phyloP scores from a whole-genome alignment of 2,888 invertebrate species.

The Hypsopygia costalis region DNA sequence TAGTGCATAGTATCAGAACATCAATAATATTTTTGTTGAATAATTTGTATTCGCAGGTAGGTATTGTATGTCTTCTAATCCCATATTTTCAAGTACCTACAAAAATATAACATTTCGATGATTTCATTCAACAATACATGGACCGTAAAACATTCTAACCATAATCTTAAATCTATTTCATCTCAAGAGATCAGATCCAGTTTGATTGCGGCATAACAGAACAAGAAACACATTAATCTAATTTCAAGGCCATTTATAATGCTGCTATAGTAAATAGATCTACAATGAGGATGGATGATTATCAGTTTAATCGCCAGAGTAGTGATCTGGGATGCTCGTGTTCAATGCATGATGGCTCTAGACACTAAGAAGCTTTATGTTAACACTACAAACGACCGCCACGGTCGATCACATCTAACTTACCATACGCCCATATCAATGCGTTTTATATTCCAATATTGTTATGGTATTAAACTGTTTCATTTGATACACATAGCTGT shows the following conservation, averaged over 20 bases:
- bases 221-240: conserved; percentile 44
- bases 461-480: conserved; percentile 42
- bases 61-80: neutral
- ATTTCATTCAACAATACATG: neutral
- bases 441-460: conserved; percentile 61
- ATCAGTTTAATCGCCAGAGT: conserved; percentile 52
- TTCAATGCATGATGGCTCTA: conserved; percentile 68
- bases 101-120: neutral
- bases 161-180: conserved; percentile 4
- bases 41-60: too few species aligned
- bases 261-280: conserved; percentile 53
- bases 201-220: conserved; percentile 26
- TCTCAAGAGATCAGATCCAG: conserved; percentile 4
- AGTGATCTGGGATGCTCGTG: conserved; percentile 50
- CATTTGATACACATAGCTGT: conserved; percentile 54
- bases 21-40: too few species aligned
- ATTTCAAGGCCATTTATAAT: conserved; percentile 50
- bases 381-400: conserved; percentile 60
- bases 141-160: neutral
- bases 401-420: conserved; percentile 64
- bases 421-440: conserved; percentile 67
- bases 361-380: conserved; percentile 66
- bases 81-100: neutral
- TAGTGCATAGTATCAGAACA: too few species aligned
- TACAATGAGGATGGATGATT: conserved; percentile 62